Base-by-base conservation (phyloP, 2,797 vertebrate species). In the Argya squamiceps region DNA sequence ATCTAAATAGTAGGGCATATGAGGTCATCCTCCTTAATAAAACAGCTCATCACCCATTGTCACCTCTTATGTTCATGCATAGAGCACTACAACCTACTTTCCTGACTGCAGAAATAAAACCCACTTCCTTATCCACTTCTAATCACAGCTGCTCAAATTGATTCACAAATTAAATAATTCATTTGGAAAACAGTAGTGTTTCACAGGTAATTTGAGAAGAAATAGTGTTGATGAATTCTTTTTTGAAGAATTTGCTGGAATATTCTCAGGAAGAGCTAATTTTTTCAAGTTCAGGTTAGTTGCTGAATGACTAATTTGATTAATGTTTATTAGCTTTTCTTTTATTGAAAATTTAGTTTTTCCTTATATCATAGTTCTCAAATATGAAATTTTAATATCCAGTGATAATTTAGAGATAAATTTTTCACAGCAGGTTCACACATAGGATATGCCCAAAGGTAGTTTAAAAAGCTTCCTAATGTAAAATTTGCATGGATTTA, bases 41-140 rank as follows among this genome's bases (percentile, higher is more conserved):
- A 89, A 87, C 15, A 75, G 14, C 43, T 95, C 69, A 81, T 74
- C 55, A 93, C 43, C 11, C 46, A 8, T 63, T 94, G 17, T 41
- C 39, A 29, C 46, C 24, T 92, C 55, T 85, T 77, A 30, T 27
- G n/a, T 68, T 53, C 47, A 18, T 32, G 2, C 52, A 68, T 55
- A 94, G 68, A 88, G 67, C 47, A 67, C 73, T 94, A 58, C 76
- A 91, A 77, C 39, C 37, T 36, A 81, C 62, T 95, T 79, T 70
- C 78, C 91, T 4, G 29, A 41, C 49, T 81, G 6, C 19, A 89
- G 44, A 83, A 91, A 92, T 26, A 41, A 36, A 0, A 9, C 9
- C 4, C 80, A 65, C 47, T 86, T 91, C 88, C 75, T 93, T 88
- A 87, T 67, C 59, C 84, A 88, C 77, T 92, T 96, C 44, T 95